Evolutionary conservation across 2,888 invertebrate species (phyloP).

Genomic region (Chaetogeoica ovagalla): DNA sequence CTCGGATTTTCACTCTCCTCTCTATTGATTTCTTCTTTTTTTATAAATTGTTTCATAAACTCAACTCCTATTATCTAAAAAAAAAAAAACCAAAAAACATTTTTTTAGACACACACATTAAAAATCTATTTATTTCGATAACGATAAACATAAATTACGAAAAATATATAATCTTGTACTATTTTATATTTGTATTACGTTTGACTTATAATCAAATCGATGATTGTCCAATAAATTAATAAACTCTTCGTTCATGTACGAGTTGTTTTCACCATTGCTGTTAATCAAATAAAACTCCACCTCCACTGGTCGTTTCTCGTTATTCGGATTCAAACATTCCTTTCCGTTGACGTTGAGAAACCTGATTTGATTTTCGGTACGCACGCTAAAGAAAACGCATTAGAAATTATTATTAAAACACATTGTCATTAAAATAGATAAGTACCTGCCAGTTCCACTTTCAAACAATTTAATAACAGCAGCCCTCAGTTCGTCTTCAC

Average conservation of each 20-base stretch:
- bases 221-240: conserved; percentile 15
- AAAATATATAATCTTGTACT: background rate
- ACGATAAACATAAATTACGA: too few species aligned
- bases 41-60: conserved; percentile 38
- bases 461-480: conserved; percentile 38
- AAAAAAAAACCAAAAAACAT: background rate
- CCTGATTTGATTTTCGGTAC: conserved; percentile 18
- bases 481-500: conserved; percentile 25
- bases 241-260: conserved; percentile 40
- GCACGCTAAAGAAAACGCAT: background rate
- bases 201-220: conserved; percentile 29
- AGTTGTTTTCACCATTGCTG: conserved; percentile 17
- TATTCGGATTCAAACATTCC: background rate
- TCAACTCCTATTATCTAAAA: conserved; percentile 21
- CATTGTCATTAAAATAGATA: background rate
- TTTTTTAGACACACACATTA: too few species aligned
- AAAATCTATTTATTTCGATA: too few species aligned
- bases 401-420: background rate
- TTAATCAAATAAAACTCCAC: conserved; percentile 45
- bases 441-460: conserved; percentile 27
- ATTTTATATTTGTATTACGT: conserved; percentile 8
- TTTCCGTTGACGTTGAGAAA: conserved; percentile 15
- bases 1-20: conserved; percentile 45
- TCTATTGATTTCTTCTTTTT: conserved; percentile 39
- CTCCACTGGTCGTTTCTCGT: conserved; percentile 5